phyloP scores from a whole-genome alignment of 2,797 vertebrate genomes.

The Sebastiscus tertius region DNA sequence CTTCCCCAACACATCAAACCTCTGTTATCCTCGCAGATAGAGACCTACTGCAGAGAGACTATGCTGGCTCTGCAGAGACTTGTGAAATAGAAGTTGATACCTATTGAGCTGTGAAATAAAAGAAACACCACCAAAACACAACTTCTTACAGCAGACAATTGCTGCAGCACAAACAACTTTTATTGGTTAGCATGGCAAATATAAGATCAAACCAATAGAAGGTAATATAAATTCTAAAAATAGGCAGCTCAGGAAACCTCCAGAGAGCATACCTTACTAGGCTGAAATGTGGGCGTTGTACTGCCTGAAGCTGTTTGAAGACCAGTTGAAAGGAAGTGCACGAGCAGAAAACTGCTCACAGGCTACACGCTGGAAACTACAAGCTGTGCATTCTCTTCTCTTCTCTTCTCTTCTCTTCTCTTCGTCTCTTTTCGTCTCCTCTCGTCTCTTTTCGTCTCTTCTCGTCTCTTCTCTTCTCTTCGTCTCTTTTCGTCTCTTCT shows the following conservation, averaged over 20 bases:
- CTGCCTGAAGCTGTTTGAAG: slow-evolving; percentile 28
- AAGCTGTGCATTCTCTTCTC: neutral
- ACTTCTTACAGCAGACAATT: neutral
- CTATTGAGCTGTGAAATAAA: slow-evolving; percentile 19
- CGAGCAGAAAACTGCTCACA: slow-evolving; percentile 16
- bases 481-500: no score
- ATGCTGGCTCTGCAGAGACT: neutral
- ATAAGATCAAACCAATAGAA: slow-evolving; percentile 37
- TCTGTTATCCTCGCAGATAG: slow-evolving; percentile 9
- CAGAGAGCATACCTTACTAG: slow-evolving; percentile 6
- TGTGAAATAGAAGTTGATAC: slow-evolving; percentile 2
- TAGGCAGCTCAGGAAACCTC: slow-evolving; percentile 21
- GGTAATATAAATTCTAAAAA: slow-evolving; percentile 38
- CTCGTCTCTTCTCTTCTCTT: no score
- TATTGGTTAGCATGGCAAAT: slow-evolving; percentile 46
- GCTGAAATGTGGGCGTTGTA: slow-evolving; percentile 14
- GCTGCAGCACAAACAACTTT: slow-evolving; percentile 26
- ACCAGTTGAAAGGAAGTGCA: slow-evolving; percentile 25
- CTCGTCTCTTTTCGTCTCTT: no score
- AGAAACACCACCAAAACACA: neutral
- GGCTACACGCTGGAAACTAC: slow-evolving; percentile 2
- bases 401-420: neutral
- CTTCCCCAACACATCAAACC: slow-evolving; percentile 36
- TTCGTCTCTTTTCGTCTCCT: no score
- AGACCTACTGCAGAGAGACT: slow-evolving; percentile 18